Conservation (phyloP, 23 tunicate species). For the Ascidia mentula region DNA sequence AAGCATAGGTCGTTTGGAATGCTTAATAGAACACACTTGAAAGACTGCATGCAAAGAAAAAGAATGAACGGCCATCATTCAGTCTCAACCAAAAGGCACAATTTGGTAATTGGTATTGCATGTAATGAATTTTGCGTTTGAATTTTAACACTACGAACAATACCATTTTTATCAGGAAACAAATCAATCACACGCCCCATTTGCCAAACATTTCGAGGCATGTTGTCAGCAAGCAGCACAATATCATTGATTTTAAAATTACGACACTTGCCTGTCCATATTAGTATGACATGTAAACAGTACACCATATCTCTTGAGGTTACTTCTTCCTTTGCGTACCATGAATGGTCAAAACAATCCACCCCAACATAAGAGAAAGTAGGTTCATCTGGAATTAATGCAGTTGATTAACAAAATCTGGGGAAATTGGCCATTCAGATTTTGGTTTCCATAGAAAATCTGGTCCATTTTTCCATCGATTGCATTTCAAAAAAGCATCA, state of each 20-base stretch:
- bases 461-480: conserved; percentile 51
- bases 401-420: conserved; percentile 5
- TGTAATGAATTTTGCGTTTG: neutral
- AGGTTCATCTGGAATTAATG: conserved; percentile 22
- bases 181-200: conserved; percentile 19
- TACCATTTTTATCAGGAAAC: conserved; percentile 28
- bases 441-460: conserved; percentile 34
- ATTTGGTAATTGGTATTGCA: conserved; percentile 1
- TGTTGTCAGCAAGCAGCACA: conserved; percentile 19
- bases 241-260: conserved; percentile 16
- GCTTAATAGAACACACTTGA: conserved; percentile 1
- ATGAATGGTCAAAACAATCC: conserved; percentile 29
- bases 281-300: conserved; percentile 26
- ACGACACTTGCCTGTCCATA: conserved; percentile 15
- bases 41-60: neutral
- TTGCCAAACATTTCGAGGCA: conserved; percentile 21
- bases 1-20: conserved; percentile 8
- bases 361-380: conserved; percentile 21
- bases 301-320: conserved; percentile 34
- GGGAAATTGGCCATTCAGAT: conserved; percentile 38
- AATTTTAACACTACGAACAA: conserved; percentile 27
- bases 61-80: neutral
- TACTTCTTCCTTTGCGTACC: conserved; percentile 17
- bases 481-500: conserved; percentile 12
- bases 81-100: conserved; percentile 14